Base-by-base conservation (phyloP, 2,797 vertebrate species). In the Paratrypauchen microcephalus region DNA sequence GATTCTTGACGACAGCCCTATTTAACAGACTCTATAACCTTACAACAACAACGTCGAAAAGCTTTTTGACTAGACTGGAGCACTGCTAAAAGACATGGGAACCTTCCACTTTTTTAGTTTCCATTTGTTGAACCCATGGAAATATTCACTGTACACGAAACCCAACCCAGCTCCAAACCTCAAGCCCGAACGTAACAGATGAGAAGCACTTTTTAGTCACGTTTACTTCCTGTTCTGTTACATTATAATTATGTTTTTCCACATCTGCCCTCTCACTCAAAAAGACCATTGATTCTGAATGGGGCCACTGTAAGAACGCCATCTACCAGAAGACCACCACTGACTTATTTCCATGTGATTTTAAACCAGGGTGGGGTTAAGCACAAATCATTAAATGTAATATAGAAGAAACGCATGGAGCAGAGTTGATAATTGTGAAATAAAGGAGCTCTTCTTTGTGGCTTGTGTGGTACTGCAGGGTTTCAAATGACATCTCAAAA, bases 241-340 rank as follows among this genome's bases (percentile, higher is more conserved):
- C 76, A 83, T 85, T 71, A 63, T 76, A 65, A 77, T 86, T 80
- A 83, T 79, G 79, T 69, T 76, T 85, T 77, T 74, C 72, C 69
- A 28, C 21, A 13, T 55, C 61, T 19, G 52, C 68, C 68, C 39
- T 47, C 41, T 50, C 16, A 19, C 62, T 70, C 66, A 81, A 77
- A 52, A 63, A 80, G 66, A 12, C 65, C 68, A 64, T 82, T 83
- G 73, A 73, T 82, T 82, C 70, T 47, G n/a, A 68, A 58, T 2
- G 55, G 60, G 64, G 59, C 47, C 5, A 39, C 67, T 62, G 55
- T 67, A 23, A 70, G 26, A 74, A 70, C 1, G 6, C 41, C 24
- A 72, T 23, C 71, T 23, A 56, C 28, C 3, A n/a, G 30, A 72
- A 66, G 66, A 78, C 73, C 64, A 80, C 74, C 26, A 2, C 39